Base-by-base conservation (phyloP, 2,113 vertebrate species). In the Cottus gobio region DNA sequence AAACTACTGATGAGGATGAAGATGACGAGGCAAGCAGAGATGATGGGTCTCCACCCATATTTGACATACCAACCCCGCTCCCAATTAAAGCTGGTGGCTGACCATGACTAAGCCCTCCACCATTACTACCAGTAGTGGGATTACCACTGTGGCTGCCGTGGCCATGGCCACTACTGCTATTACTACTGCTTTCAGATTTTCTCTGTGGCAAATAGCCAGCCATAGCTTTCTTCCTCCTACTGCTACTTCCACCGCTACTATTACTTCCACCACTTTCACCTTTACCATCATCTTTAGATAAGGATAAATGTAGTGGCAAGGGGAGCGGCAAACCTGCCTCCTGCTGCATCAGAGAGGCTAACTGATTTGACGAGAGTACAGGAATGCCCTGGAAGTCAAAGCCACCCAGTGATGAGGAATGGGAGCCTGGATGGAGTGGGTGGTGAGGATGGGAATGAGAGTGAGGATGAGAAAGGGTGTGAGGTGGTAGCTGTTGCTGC, bases 341-440 rank as follows among this genome's bases (percentile, higher is more conserved):
- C 86, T 96, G 95, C 69, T 95, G 94, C 94, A 96, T 95, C 60
- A 95, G 81, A 70, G 95, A 95, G 46, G 95, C 95, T 77, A 96
- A 91, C 75, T 96, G 95, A 91, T 96, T 96, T 62, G 95, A 95
- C 7, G 95, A 96, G 20, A 96, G 95, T 24, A 96, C 95, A 34
- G 95, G 95, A 78, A 96, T 96, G 70, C 95, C 95, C 91, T 96
- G 95, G 85, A 96, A 96, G 86, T 96, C 95, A 91, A 96, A 96
- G 73, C 95, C 85, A 76, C 95, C 83, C 39, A 95, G 83, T 3
- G 95, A 95, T 37, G 95, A 93, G 20, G 93, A 84, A 81, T 95
- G 95, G 24, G 95, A 92, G 58, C 91, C 88, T 42, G 95, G 93
- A 79, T 95, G 95, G 77, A 95, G 94, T 15, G 93, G 94, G 77